These are phyloP conservation scores for Chrysemys picta DNA, from an alignment of 2,113 vertebrate species.

Conservation along the genomic window DNA sequence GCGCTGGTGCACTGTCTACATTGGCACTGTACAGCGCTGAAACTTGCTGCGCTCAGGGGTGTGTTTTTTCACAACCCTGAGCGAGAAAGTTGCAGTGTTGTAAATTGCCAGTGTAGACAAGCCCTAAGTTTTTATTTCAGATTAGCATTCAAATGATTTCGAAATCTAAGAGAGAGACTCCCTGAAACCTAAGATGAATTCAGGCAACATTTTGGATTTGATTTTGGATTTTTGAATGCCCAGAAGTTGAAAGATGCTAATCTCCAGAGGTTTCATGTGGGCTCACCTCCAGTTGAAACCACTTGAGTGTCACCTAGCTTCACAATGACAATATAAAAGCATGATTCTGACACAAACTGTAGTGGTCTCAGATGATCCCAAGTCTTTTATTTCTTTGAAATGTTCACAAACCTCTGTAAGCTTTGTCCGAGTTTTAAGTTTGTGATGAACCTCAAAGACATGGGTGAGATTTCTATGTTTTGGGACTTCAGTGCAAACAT, in stretches of 20 bases:
- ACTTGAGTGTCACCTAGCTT: accelerated
- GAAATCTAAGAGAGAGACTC: neutral
- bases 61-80: no score
- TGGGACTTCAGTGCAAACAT: neutral
- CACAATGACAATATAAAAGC: accelerated
- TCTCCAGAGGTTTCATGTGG: neutral
- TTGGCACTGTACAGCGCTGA: no score
- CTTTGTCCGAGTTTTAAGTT: accelerated
- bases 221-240: neutral
- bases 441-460: neutral
- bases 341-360: accelerated
- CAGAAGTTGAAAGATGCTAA: neutral
- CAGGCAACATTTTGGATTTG: neutral
- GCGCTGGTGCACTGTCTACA: no score
- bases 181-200: accelerated
- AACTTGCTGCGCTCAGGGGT: no score
- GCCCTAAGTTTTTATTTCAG: accelerated
- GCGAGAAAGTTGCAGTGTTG: no score
- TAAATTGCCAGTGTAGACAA: no score
- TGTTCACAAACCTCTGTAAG: accelerated
- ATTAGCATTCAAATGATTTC: accelerated
- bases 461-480: accelerated
- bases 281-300: neutral
- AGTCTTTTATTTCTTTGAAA: neutral
- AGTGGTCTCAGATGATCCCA: neutral